A percentile compares a stretch with the other conserved stretches of the same genome.
These are phyloP conservation scores for Euplagia quadripunctaria DNA, from an alignment of 2,888 invertebrate genomes.

Conservation along the genomic window DNA sequence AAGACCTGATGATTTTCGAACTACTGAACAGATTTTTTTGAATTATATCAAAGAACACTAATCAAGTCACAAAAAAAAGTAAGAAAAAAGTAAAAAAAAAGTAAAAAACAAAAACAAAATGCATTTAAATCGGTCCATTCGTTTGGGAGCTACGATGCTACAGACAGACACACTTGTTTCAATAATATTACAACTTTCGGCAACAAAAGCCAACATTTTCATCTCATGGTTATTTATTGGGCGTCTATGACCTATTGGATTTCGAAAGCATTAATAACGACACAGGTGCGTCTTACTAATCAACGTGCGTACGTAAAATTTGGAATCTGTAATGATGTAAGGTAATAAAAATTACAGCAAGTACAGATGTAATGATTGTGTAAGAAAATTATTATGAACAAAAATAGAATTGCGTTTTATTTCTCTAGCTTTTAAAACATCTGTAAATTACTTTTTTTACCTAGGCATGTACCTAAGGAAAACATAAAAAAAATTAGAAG, in stretches of 20 bases:
- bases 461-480: neutral
- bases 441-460: too few relatives aligned
- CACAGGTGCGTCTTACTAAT: neutral
- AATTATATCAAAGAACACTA: too few relatives aligned
- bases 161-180: too few relatives aligned
- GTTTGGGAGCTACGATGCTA: too few relatives aligned
- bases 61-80: too few relatives aligned
- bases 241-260: slow-evolving; percentile 1
- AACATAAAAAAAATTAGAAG: neutral
- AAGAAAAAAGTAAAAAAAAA: too few relatives aligned
- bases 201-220: neutral
- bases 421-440: too few relatives aligned
- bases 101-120: too few relatives aligned
- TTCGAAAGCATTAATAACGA: slow-evolving; percentile 4
- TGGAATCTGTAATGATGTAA: neutral
- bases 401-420: too few relatives aligned
- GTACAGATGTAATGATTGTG: neutral
- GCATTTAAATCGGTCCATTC: too few relatives aligned
- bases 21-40: too few relatives aligned
- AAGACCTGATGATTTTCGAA: too few relatives aligned
- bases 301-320: neutral
- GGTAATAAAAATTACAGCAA: neutral
- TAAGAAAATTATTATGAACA: neutral
- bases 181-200: neutral
- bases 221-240: neutral